A percentile compares a stretch with the other conserved stretches of the same genome.
Evolutionary conservation across 2,888 invertebrate species (phyloP).

Genomic region (Papilio demoleus): DNA sequence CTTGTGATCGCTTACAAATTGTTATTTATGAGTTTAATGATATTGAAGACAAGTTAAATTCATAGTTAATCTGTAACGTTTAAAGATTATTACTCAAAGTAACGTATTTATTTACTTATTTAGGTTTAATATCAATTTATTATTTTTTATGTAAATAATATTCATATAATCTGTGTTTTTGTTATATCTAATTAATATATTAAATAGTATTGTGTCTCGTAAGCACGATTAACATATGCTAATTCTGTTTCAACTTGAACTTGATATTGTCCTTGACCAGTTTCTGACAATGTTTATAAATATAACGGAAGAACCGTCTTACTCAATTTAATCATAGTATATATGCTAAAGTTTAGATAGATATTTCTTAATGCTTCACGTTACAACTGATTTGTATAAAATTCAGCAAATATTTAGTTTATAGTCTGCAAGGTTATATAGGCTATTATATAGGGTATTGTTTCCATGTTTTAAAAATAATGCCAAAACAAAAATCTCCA

Average conservation of each 20-base stretch:
- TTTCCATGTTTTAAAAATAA: no score
- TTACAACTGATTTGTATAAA: no score
- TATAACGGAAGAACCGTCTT: not conserved
- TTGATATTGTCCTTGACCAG: constrained; percentile 18
- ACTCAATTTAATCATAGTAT: no score
- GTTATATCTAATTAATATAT: not conserved
- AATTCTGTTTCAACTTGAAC: constrained; percentile 18
- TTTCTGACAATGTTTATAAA: not conserved
- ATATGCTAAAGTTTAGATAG: no score
- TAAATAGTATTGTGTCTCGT: not conserved
- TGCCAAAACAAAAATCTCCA: no score
- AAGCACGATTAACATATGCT: constrained; percentile 7
- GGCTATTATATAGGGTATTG: no score
- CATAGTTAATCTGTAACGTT: not conserved
- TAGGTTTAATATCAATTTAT: no score
- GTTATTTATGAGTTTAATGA: constrained; percentile 19
- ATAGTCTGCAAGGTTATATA: no score
- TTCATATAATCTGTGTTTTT: constrained; percentile 7
- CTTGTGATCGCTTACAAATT: constrained; percentile 16
- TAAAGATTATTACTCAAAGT: no score
- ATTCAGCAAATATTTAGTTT: no score
- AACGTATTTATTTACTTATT: no score
- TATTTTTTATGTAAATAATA: not conserved
- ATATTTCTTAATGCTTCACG: no score
- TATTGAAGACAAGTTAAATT: constrained; percentile 1